Conservation (phyloP, 2,888 invertebrate genomes). For the Eudemis profundana region DNA sequence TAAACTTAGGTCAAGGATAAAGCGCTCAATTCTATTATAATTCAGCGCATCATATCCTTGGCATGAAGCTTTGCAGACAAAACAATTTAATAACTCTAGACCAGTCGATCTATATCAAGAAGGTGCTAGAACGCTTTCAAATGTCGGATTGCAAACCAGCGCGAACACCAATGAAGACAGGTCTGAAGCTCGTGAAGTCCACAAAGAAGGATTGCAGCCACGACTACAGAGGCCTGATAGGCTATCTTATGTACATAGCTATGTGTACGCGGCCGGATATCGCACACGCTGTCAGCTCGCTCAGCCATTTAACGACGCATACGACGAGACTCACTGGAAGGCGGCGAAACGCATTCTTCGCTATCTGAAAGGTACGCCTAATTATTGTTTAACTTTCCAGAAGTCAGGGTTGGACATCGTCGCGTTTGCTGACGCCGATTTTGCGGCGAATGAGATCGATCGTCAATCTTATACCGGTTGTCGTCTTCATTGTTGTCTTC, state of each 20-base stretch:
- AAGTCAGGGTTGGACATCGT: neutral
- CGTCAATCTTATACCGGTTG: slow-evolving; percentile 1
- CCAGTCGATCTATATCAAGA: neutral
- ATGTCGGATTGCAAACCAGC: neutral
- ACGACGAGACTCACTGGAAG: neutral
- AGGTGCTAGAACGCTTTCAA: neutral
- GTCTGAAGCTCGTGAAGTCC: neutral
- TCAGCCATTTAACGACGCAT: slow-evolving; percentile 8
- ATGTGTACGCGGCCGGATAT: neutral
- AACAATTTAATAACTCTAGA: slow-evolving; percentile 1
- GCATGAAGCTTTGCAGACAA: neutral
- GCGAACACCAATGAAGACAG: neutral
- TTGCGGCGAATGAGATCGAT: neutral
- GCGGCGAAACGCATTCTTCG: slow-evolving; percentile 2
- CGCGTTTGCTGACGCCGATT: slow-evolving; percentile 1
- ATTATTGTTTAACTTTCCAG: neutral
- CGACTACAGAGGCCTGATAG: neutral
- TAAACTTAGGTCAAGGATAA: too few species aligned
- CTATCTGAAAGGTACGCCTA: slow-evolving; percentile 4
- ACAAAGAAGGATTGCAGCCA: neutral
- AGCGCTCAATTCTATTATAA: too few species aligned
- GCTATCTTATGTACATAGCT: slow-evolving; percentile 9
- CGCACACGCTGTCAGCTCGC: neutral
- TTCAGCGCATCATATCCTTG: neutral
- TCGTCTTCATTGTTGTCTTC: too few species aligned